phyloP scores from a whole-genome alignment of 1,140 invertebrate species.

The Sitobion miscanthi region DNA sequence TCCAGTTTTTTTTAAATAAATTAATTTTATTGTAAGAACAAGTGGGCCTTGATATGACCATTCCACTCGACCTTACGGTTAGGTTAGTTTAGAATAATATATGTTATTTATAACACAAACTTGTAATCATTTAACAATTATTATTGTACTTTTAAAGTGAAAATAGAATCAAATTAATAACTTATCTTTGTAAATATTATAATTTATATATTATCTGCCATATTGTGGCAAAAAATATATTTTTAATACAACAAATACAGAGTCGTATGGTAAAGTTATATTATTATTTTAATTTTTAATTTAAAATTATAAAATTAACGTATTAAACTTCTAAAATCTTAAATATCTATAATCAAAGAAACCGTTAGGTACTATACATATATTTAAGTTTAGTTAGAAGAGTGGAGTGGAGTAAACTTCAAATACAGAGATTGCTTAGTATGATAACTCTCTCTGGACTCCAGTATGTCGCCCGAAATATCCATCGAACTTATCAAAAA shows the following conservation, averaged over 20 bases:
- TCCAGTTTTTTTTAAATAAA: background rate
- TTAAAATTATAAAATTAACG: background rate
- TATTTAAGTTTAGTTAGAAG: background rate
- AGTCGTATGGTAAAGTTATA: background rate
- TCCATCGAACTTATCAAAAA: background rate
- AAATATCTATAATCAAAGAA: background rate
- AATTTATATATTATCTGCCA: background rate
- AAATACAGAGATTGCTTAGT: background rate
- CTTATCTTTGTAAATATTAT: background rate
- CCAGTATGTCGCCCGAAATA: too few relatives aligned
- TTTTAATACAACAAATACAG: background rate
- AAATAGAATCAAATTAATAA: background rate
- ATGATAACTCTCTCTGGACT: background rate
- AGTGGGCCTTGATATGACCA: constrained; percentile 39
- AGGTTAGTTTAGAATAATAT: background rate
- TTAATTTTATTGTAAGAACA: constrained; percentile 29
- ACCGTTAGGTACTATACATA: background rate
- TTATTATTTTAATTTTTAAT: background rate
- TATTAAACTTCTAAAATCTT: background rate
- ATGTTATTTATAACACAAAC: background rate
- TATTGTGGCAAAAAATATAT: background rate
- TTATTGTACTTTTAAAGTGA: background rate
- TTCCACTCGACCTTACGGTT: constrained; percentile 42
- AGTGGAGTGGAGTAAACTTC: background rate
- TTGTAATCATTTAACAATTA: background rate